Evolutionary conservation across 2,113 vertebrate species (phyloP).

Genomic region (Oryzias melastigma): DNA sequence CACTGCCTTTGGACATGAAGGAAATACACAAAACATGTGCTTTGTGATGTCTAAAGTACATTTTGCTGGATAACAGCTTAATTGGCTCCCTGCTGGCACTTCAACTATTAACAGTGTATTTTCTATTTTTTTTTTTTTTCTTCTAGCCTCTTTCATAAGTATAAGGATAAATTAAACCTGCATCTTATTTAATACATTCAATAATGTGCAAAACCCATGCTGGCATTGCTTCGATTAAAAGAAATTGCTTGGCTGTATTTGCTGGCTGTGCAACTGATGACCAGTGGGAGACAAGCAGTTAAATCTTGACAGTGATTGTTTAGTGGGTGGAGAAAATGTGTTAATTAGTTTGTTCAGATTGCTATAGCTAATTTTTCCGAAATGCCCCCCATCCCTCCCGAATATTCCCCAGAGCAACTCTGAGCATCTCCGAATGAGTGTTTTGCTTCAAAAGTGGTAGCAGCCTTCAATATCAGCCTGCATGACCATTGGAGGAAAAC

Average conservation of each 20-base stretch:
- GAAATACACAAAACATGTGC: slow-evolving; percentile 11
- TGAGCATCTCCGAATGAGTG: slow-evolving; percentile 28
- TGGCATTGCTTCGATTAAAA: slow-evolving; percentile 39
- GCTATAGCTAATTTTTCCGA: slow-evolving; percentile 29
- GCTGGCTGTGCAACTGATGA: slow-evolving; percentile 18
- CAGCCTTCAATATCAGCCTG: slow-evolving; percentile 26
- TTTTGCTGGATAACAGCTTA: slow-evolving; percentile 14
- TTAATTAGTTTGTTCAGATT: slow-evolving; percentile 67
- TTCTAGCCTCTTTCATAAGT: slow-evolving; percentile 20
- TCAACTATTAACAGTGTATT: slow-evolving; percentile 11
- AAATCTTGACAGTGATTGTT: slow-evolving; percentile 59
- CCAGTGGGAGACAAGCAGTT: slow-evolving; percentile 47
- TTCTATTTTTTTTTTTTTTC: slow-evolving; percentile 17
- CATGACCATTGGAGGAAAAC: slow-evolving; percentile 56
- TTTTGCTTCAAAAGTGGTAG: slow-evolving; percentile 33
- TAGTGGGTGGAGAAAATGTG: slow-evolving; percentile 57
- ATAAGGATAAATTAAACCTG: slow-evolving; percentile 28
- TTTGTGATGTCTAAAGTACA: slow-evolving; percentile 10
- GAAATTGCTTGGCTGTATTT: slow-evolving; percentile 48
- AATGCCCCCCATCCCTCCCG: slow-evolving; percentile 13
- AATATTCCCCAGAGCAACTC: slow-evolving; percentile 28
- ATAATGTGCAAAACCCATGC: slow-evolving; percentile 15
- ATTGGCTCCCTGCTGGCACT: slow-evolving; percentile 10
- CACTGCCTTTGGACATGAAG: slow-evolving; percentile 1
- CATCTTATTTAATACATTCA: slow-evolving; percentile 16